These are phyloP conservation scores for Heliconius eleuchia DNA, from an alignment of 1,140 invertebrate genomes.

Conservation along the genomic window DNA sequence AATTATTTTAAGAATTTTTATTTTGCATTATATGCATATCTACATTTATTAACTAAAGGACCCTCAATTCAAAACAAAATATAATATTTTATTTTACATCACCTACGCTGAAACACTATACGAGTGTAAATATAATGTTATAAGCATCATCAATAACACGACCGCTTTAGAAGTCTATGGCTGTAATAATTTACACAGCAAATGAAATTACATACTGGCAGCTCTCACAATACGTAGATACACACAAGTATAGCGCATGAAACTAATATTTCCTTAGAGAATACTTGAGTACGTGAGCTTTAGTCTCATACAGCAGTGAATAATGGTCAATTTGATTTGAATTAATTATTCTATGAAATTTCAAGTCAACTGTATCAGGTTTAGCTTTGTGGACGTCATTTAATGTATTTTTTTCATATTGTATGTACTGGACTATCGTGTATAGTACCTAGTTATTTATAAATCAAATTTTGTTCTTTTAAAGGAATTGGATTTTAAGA, in stretches of 20 bases:
- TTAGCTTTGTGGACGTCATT: no score
- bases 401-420: no score
- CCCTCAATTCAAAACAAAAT: no score
- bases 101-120: background rate
- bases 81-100: no score
- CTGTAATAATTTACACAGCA: constrained; percentile 6
- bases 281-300: background rate
- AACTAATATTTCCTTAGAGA: constrained; percentile 4
- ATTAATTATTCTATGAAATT: constrained; percentile 1
- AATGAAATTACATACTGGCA: background rate
- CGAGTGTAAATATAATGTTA: background rate
- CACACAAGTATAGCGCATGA: background rate
- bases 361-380: no score
- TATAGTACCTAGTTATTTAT: no score
- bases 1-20: no score
- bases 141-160: background rate
- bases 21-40: no score
- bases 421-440: no score
- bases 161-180: background rate
- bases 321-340: background rate
- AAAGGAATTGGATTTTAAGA: no score
- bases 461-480: no score
- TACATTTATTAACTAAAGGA: no score
- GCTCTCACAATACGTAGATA: background rate
- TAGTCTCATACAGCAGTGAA: background rate